Percentiles rank a stretch among this genome's conserved stretches.
Evolutionary conservation across 2,797 vertebrate genomes (phyloP).

Genomic region (Merluccius polli): DNA sequence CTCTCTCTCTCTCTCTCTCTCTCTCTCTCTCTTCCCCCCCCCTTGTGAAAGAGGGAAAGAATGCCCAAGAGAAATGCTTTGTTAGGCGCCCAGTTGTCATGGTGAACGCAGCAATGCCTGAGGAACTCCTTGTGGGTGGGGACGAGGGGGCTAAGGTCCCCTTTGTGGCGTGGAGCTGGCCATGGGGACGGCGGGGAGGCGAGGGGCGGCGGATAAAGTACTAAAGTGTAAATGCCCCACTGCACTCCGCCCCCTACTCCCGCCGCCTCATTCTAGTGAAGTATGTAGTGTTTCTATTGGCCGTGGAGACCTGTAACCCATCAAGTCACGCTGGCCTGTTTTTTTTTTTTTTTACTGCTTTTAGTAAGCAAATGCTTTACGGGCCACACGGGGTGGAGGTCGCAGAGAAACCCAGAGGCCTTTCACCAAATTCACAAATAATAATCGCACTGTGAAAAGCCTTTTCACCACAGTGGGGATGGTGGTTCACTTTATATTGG

Average conservation of each 20-base stretch:
- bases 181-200: neutral
- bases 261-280: conserved; percentile 46
- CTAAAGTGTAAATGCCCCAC: conserved; percentile 32
- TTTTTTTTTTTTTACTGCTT: conserved; percentile 15
- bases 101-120: conserved; percentile 77
- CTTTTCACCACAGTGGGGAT: neutral
- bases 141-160: conserved; percentile 62
- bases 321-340: conserved; percentile 48
- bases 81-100: conserved; percentile 82
- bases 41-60: conserved; percentile 70
- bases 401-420: neutral
- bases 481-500: neutral
- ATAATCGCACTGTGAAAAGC: neutral
- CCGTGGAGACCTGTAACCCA: conserved; percentile 42
- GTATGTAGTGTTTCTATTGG: conserved; percentile 51
- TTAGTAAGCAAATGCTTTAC: conserved; percentile 35
- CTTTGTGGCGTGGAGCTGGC: conserved; percentile 61
- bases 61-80: conserved; percentile 85
- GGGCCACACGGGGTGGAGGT: conserved; percentile 19
- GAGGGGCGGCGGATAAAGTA: conserved; percentile 44
- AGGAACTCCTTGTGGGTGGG: conserved; percentile 79
- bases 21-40: conserved; percentile 29
- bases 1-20: conserved; percentile 39
- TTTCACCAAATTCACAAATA: neutral
- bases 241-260: conserved; percentile 5